phyloP scores from a whole-genome alignment of 2,888 invertebrate species.

The Synanthedon tipuliformis region DNA sequence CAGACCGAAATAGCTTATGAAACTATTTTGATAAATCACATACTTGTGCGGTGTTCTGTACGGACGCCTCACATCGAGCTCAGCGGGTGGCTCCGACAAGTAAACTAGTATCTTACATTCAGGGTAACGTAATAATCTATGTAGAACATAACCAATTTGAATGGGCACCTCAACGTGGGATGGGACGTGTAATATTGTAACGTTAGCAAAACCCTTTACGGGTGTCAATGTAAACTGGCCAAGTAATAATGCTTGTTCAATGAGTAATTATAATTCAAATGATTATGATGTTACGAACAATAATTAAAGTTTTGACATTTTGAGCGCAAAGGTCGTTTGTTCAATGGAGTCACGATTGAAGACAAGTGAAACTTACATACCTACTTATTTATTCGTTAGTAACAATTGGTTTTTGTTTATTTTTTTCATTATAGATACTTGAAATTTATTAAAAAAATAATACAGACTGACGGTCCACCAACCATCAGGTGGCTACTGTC shows the following conservation, averaged over 20 bases:
- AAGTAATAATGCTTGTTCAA: conserved; percentile 39
- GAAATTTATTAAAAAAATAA: too few relatives aligned
- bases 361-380: not conserved
- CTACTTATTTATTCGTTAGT: not conserved
- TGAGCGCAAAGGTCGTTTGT: conserved; percentile 36
- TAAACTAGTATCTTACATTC: conserved; percentile 56
- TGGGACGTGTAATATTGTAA: not conserved
- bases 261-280: conserved; percentile 57
- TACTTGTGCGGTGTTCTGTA: conserved; percentile 24
- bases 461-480: too few relatives aligned
- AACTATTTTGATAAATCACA: not conserved
- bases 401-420: too few relatives aligned
- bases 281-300: conserved; percentile 63
- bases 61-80: conserved; percentile 57
- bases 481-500: too few relatives aligned
- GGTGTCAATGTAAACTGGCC: conserved; percentile 27
- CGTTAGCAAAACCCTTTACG: not conserved
- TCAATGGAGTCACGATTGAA: conserved; percentile 4
- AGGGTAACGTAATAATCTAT: conserved; percentile 63
- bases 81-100: conserved; percentile 62
- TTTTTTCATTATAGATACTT: too few relatives aligned
- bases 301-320: conserved; percentile 61
- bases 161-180: not conserved
- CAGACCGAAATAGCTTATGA: not conserved
- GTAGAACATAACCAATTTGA: conserved; percentile 8